Percentiles rank a stretch among this genome's conserved stretches.
Evolutionary conservation across 2,888 invertebrate species (phyloP).

Genomic region (Aradus depressus): DNA sequence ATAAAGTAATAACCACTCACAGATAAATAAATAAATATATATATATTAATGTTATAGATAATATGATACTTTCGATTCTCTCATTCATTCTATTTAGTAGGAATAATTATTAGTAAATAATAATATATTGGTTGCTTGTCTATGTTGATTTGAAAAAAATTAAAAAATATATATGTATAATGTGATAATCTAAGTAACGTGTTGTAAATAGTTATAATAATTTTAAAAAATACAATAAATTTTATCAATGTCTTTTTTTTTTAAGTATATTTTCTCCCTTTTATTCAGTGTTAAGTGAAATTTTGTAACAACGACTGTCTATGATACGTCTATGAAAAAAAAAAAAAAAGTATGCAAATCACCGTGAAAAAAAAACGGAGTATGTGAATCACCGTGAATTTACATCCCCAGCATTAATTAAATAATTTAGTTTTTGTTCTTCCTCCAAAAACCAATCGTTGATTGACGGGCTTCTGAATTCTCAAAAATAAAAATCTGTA

Average conservation of each 20-base stretch:
- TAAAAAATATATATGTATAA: constrained; percentile 17
- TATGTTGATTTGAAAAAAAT: constrained; percentile 21
- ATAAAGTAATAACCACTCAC: too few relatives aligned
- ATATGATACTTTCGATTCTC: constrained; percentile 13
- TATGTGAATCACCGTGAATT: too few relatives aligned
- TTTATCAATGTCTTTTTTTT: constrained; percentile 15
- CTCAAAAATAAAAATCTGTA: too few relatives aligned
- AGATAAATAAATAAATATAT: too few relatives aligned
- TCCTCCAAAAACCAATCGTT: too few relatives aligned
- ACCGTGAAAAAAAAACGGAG: too few relatives aligned
- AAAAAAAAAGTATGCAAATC: too few relatives aligned
- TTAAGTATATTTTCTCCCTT: not conserved
- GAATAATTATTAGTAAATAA: constrained; percentile 15
- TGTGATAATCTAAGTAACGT: constrained; percentile 20
- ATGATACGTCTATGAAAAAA: too few relatives aligned
- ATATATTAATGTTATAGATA: constrained; percentile 17
- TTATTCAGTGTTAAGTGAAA: constrained; percentile 1
- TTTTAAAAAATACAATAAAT: constrained; percentile 22
- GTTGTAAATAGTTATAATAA: constrained; percentile 23
- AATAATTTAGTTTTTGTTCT: too few relatives aligned
- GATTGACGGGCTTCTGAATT: too few relatives aligned
- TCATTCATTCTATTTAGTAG: constrained; percentile 16
- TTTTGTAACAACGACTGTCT: too few relatives aligned
- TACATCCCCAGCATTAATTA: too few relatives aligned
- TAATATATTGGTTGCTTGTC: constrained; percentile 25